These are phyloP conservation scores for Zingel zingel DNA, from an alignment of 2,113 vertebrate genomes.

Conservation along the genomic window DNA sequence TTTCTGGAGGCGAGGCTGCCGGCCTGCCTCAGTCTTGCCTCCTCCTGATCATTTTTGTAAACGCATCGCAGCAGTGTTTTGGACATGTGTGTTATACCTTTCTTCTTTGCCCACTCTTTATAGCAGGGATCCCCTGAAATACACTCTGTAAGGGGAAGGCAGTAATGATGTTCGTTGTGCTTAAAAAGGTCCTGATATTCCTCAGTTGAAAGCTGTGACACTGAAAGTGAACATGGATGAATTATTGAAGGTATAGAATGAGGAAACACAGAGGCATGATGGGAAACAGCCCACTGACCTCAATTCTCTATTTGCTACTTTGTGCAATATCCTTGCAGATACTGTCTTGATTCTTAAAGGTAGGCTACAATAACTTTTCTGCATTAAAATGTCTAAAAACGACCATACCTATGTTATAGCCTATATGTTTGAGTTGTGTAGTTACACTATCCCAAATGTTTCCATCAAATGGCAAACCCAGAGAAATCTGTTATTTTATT, in stretches of 20 bases:
- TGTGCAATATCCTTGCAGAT: slow-evolving; percentile 32
- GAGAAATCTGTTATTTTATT: no score
- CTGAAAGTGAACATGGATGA: slow-evolving; percentile 60
- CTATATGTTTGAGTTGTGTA: no score
- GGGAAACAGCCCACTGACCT: slow-evolving; percentile 77
- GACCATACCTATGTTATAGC: no score
- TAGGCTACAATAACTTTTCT: no score
- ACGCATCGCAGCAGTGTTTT: slow-evolving; percentile 17
- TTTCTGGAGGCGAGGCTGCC: slow-evolving; percentile 24
- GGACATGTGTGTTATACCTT: not conserved
- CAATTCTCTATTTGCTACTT: slow-evolving; percentile 53
- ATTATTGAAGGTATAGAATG: slow-evolving; percentile 74
- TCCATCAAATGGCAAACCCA: no score
- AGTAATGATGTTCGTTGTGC: slow-evolving; percentile 6
- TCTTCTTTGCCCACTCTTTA: not conserved
- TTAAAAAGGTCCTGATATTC: slow-evolving; percentile 37
- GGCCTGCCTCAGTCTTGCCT: slow-evolving; percentile 33
- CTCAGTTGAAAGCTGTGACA: slow-evolving; percentile 41
- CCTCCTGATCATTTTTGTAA: slow-evolving; percentile 16
- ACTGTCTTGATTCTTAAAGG: slow-evolving; percentile 8
- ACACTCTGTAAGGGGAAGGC: not conserved
- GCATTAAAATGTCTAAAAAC: no score
- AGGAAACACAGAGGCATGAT: slow-evolving; percentile 56
- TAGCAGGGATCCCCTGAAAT: slow-evolving; percentile 32
- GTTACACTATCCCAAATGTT: no score